Base-by-base conservation (phyloP, 1,140 invertebrate species). In the Aphidius ervi region DNA sequence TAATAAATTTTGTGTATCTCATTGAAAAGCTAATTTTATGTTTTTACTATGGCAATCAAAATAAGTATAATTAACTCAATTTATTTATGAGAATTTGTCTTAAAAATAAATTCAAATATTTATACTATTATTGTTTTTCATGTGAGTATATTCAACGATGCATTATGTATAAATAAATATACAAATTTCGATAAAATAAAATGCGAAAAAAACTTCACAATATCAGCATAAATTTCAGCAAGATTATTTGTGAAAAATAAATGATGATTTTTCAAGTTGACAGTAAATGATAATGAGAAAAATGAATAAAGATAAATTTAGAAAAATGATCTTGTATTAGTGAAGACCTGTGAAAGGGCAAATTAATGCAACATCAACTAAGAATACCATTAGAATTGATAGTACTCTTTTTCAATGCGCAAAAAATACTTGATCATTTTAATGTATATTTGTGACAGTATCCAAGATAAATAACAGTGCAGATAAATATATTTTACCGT, bases 391-490 rank as follows among this genome's bases (percentile, higher is more conserved):
- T 52, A 61, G 20, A 23, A 65, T 63, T 66, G 64, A 66, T 66
- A 59, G 47, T 53, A 58, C 61, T 65, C 59, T 41, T 59, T 65
- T 65, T 63, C 61, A 65, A 63, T 65, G 61, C 48, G 52, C 52
- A 63, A 66, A 66, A 23, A 3, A 66, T 66, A 52, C 46, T 62
- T 59, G 59, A 63, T 63, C 56, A 61, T 40, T 43, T 10, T 16
- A 16, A 43, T 43, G 1, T 43, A 8, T 43, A 3, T 52, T 31
- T 31, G 23, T 31, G 23, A 31, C 23, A 31, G 31, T 40, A 40
- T 37, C 39, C 41, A 54, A 50, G 53, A 46, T 42, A 61, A 56
- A 61, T 66, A 66, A 66, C 57, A 47, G 42, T 63, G 23, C 23
- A 31, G 23, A 31, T 31, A 31, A 31, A 31, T 31, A 31, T 31